Evolutionary conservation across 2,113 vertebrate genomes (phyloP).

Genomic region (Alectura lathami): DNA sequence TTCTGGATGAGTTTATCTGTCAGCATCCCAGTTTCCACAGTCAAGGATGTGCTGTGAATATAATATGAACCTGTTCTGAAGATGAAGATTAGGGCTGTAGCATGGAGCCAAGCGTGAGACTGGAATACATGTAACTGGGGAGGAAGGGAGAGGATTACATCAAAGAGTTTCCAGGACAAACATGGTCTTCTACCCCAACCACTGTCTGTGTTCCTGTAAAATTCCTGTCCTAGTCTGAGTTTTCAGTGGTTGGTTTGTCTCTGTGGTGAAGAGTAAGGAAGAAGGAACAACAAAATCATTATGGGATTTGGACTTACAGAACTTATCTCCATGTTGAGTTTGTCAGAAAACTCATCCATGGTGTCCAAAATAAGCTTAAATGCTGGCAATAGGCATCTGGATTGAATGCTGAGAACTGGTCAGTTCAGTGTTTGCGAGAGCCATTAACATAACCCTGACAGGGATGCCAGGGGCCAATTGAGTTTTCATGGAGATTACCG

Average conservation of each 20-base stretch:
- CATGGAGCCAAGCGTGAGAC: neutral
- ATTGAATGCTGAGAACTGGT: neutral
- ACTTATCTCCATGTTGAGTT: neutral
- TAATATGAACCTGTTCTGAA: neutral
- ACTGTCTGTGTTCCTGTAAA: neutral
- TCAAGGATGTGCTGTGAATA: neutral
- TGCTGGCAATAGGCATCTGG: neutral
- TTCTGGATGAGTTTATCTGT: constrained; percentile 3
- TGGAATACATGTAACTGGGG: neutral
- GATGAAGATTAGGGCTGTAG: neutral
- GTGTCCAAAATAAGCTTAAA: neutral
- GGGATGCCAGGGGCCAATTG: neutral
- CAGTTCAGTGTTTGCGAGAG: neutral
- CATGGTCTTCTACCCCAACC: neutral
- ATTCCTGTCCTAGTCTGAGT: neutral
- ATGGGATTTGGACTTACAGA: neutral
- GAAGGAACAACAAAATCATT: neutral
- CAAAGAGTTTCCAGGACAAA: neutral
- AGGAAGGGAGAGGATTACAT: neutral
- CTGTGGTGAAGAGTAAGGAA: neutral
- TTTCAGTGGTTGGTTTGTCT: neutral
- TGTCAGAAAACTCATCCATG: neutral
- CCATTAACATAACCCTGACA: neutral
- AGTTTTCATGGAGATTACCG: neutral
- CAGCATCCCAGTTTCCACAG: neutral